Base-by-base conservation (phyloP, 1,140 invertebrate species). In the Probaryconus sp. region DNA sequence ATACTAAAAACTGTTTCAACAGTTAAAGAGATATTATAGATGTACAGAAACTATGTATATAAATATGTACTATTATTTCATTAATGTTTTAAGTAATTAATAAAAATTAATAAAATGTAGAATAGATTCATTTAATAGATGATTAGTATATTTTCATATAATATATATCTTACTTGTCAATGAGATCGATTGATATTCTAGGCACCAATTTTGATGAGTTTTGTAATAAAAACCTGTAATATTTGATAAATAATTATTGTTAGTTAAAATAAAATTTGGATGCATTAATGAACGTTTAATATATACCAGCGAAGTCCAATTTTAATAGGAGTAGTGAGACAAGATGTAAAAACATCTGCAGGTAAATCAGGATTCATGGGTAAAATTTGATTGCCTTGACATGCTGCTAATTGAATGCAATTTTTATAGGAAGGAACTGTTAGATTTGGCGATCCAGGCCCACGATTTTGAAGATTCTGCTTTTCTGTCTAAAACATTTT, bases 361-460 rank as follows among this genome's bases (percentile, higher is more conserved):
- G 98, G 98, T 71, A 99, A 89, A 86, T 98, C 96, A 13, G 98
- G 95, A 89, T 98, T 97, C 95, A 98, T 98, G 3, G 98, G 98
- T 67, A 99, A 90, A 69, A 94, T 92, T 88, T 99, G 96, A 81
- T 94, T 94, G 9, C 93, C 92, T 18, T 93, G 92, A 87, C 98
- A 99, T 11, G 98, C 97, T 16, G 95, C 98, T 75, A 99, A 88
- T 84, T 99, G 97, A 81, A 99, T 99, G 85, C 97, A 99, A 85
- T 97, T 95, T 84, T 93, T 93, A 83, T 93, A 96, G 48, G 91
- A 92, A 9, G 91, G 91, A 33, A 85, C 76, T 26, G 83, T 67
- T 1, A 81, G 40, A 40, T 80, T 76, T 20, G 83, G 51, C 3
- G 81, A 79, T 11, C 81, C 79, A 2, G 80, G 76, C n/a, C 81